Evolutionary conservation across 2,113 vertebrate genomes (phyloP), one percentile per base, ranked within the genome.

Genomic region (Labeo catla): DNA sequence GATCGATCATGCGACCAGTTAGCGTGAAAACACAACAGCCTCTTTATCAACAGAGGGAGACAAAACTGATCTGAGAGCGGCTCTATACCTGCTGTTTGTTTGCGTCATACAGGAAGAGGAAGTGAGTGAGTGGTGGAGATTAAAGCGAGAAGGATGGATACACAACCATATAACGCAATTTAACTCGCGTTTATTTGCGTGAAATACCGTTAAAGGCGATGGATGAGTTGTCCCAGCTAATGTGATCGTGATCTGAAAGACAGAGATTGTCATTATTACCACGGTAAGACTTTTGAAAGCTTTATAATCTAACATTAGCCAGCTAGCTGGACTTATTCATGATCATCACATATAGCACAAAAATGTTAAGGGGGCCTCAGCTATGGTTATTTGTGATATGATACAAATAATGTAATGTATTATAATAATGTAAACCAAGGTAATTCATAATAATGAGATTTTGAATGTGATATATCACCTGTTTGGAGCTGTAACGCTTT

Each of bases 91-190:
- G 49, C 12, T 11, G n/a, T 47, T 11, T 3, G 6, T 47, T 11
- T 45, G 21, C 54, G 39, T 39, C 61, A 68, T 9, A 70, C 84
- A 10, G 84, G 84, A 85, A 85, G 16, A 52, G 61, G 74, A 85
- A 85, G 84, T 28, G 49, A 77, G 73, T 63, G 74, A 49, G 50
- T 61, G 7, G 4, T 10, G 54, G 66, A 86, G 85, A 39, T 63
- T 36, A 28, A 50, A 59, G 77, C 77, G 10, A n/a, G 54, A 5
- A 65, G 39, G 21, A 81, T 65, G 39, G n/a, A 65, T 8, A 82
- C 80, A 70, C 45, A 68, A 3, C 61, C 15, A 7, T 16, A 52
- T 5, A 66, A 65, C 8, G 2, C 39, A 6, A 3, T 80, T 80
- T 23, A 80, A 61, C 50, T 15, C 4, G 8, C 0, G 1, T 47